A percentile compares a stretch with the other conserved stretches of the same genome.
phyloP scores from a whole-genome alignment of 2,113 vertebrate genomes.

The Sylvilagus bachmani region DNA sequence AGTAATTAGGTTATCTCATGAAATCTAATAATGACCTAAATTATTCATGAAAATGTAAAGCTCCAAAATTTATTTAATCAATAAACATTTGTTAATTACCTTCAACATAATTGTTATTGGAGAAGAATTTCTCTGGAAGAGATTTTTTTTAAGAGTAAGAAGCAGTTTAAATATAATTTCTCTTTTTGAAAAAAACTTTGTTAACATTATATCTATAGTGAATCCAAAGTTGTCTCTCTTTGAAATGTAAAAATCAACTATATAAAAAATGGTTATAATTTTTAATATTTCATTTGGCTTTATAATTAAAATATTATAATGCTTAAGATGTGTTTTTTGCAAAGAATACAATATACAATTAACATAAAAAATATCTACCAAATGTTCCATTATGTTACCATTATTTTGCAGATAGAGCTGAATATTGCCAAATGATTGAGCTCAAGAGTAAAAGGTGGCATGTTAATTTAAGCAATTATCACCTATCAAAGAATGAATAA shows the following conservation, averaged over 20 bases:
- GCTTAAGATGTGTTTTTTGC: not conserved
- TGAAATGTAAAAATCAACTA: slow-evolving; percentile 23
- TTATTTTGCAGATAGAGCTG: slow-evolving; percentile 52
- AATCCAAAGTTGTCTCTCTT: slow-evolving; percentile 44
- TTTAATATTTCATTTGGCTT: slow-evolving; percentile 22
- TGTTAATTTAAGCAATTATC: slow-evolving; percentile 33
- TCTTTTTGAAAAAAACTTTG: slow-evolving; percentile 20
- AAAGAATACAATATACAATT: slow-evolving; percentile 3
- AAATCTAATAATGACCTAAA: slow-evolving; percentile 38
- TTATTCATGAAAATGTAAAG: slow-evolving; percentile 60
- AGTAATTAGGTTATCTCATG: slow-evolving; percentile 37
- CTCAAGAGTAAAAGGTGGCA: slow-evolving; percentile 41
- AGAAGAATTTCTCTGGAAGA: slow-evolving; percentile 35
- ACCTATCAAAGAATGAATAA: slow-evolving; percentile 47
- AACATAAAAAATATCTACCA: slow-evolving; percentile 43
- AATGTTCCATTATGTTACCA: slow-evolving; percentile 44
- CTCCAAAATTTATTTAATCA: slow-evolving; percentile 31
- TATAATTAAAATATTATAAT: slow-evolving; percentile 30
- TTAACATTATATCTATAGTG: slow-evolving; percentile 42
- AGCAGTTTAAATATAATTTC: not conserved
- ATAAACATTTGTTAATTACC: slow-evolving; percentile 31
- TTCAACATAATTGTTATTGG: not conserved
- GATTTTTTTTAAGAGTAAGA: slow-evolving; percentile 35
- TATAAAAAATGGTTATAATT: slow-evolving; percentile 26
- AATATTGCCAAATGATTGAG: slow-evolving; percentile 3